Evolutionary conservation across 2,888 invertebrate species (phyloP).

Genomic region (Nomada fucata): DNA sequence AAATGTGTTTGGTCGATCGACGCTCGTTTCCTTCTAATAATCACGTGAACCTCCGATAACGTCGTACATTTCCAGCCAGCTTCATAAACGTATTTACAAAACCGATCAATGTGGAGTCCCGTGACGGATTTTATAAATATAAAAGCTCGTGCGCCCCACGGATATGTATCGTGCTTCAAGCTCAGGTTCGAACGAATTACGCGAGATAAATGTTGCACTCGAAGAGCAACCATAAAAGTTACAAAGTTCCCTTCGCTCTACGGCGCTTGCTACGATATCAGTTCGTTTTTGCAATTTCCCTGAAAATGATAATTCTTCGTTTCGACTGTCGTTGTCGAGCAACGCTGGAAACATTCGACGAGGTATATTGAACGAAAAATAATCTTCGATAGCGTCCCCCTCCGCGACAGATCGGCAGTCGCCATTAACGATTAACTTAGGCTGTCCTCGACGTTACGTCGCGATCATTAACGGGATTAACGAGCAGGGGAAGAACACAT

Average conservation of each 20-base stretch:
- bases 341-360: slow-evolving; percentile 57
- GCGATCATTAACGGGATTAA: slow-evolving; percentile 30
- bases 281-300: neutral
- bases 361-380: slow-evolving; percentile 8
- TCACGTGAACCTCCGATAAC: slow-evolving; percentile 33
- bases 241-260: neutral
- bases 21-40: slow-evolving; percentile 21
- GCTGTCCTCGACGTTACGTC: slow-evolving; percentile 51
- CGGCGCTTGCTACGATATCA: slow-evolving; percentile 2
- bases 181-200: slow-evolving; percentile 31
- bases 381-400: slow-evolving; percentile 28
- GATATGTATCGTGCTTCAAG: slow-evolving; percentile 48
- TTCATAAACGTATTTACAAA: slow-evolving; percentile 9
- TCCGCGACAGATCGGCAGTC: slow-evolving; percentile 29
- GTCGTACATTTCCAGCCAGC: slow-evolving; percentile 54
- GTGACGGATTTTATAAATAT: slow-evolving; percentile 24
- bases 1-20: slow-evolving; percentile 40
- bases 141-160: slow-evolving; percentile 42
- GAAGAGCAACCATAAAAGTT: slow-evolving; percentile 32
- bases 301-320: slow-evolving; percentile 23
- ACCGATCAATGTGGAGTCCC: slow-evolving; percentile 16
- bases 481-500: slow-evolving; percentile 66
- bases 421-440: slow-evolving; percentile 49
- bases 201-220: slow-evolving; percentile 7
- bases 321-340: slow-evolving; percentile 4